These are phyloP conservation scores for Anguilla pacifica DNA, from an alignment of 2,797 vertebrate species.

Conservation along the genomic window DNA sequence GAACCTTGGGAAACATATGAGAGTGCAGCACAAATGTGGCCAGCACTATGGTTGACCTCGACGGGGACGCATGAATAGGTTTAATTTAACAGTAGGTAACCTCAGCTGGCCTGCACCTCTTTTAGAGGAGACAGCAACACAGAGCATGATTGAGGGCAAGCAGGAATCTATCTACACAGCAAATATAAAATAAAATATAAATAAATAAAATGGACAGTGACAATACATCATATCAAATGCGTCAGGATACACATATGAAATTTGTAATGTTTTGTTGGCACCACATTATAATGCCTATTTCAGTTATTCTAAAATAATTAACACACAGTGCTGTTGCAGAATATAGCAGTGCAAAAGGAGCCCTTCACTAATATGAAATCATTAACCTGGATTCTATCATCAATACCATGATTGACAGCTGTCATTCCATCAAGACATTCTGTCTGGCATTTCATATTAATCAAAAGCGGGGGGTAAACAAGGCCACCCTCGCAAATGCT, in stretches of 20 bases:
- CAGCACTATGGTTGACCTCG: background rate
- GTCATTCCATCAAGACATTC: background rate
- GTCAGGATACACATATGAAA: background rate
- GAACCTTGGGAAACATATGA: background rate
- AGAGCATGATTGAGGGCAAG: background rate
- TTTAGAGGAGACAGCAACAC: background rate
- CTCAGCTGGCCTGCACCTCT: background rate
- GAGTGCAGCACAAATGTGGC: background rate
- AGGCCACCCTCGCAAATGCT: background rate
- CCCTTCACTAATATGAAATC: background rate
- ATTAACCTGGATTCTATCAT: background rate
- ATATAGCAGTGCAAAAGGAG: background rate
- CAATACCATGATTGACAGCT: background rate
- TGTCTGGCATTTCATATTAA: background rate
- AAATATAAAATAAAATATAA: background rate
- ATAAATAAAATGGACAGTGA: background rate
- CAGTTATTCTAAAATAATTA: background rate
- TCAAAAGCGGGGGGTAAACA: background rate
- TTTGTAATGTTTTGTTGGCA: background rate
- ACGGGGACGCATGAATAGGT: background rate
- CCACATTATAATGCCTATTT: background rate
- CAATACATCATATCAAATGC: background rate
- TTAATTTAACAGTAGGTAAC: constrained; percentile 9
- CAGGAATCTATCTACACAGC: background rate
- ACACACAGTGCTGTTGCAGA: background rate